These are phyloP conservation scores for Lepidotrigona ventralis DNA, from an alignment of 1,140 invertebrate genomes.

Conservation along the genomic window DNA sequence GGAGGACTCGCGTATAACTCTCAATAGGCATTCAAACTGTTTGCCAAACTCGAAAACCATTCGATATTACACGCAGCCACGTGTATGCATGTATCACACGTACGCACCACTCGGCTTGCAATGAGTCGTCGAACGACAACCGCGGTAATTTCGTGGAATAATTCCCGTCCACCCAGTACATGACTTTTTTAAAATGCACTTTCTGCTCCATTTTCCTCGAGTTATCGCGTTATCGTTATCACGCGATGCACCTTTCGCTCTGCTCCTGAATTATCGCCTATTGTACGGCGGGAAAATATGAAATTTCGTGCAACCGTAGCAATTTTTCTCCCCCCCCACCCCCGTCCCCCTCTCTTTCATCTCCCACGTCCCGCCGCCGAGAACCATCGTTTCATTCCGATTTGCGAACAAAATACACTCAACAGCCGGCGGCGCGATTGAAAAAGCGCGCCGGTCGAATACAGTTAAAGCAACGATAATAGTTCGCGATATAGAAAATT, in stretches of 20 bases:
- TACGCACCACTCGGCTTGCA: background rate
- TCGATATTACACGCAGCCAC: background rate
- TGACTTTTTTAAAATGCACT: conserved; percentile 31
- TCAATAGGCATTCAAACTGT: background rate
- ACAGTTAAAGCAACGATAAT: conserved; percentile 63
- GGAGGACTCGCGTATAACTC: background rate
- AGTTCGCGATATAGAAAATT: conserved; percentile 63
- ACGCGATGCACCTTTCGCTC: conserved; percentile 49
- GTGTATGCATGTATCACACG: background rate
- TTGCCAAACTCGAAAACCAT: background rate
- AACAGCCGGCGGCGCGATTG: conserved; percentile 64
- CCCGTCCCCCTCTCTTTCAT: background rate
- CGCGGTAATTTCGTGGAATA: background rate
- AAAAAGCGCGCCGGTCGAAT: conserved; percentile 60
- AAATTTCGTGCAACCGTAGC: conserved; percentile 58
- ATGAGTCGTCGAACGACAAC: background rate
- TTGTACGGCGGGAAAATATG: conserved; percentile 60
- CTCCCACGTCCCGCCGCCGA: background rate
- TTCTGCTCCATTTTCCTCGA: conserved; percentile 55
- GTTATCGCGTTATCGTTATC: conserved; percentile 60
- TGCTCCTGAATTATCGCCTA: conserved; percentile 58
- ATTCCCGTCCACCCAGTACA: conserved; percentile 36
- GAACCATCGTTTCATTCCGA: conserved; percentile 38
- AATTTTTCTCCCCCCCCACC: conserved; percentile 55
- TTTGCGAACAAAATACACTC: conserved; percentile 62